phyloP scores from a whole-genome alignment of 2,888 invertebrate species.

The Brassicogethes aeneus region DNA sequence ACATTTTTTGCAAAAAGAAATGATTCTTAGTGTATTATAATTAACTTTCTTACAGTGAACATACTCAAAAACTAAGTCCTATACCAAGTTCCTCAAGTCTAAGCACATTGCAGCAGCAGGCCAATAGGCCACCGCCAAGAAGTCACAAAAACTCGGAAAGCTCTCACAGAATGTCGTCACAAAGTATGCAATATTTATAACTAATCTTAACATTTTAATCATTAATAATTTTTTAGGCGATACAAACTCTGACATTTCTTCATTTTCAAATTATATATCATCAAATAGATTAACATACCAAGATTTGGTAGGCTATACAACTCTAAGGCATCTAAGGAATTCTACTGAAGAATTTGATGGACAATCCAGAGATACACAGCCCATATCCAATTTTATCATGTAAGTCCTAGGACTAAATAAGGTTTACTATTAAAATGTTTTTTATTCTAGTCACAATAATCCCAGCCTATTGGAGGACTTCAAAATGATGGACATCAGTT shows the following conservation, averaged over 20 bases:
- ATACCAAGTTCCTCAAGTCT: slow-evolving; percentile 78
- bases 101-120: slow-evolving; percentile 30
- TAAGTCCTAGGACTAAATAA: background rate
- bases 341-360: slow-evolving; percentile 14
- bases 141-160: slow-evolving; percentile 40
- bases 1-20: background rate
- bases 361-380: slow-evolving; percentile 6
- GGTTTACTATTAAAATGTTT: slow-evolving; percentile 8
- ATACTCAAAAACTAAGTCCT: slow-evolving; percentile 73
- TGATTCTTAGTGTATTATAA: background rate
- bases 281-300: slow-evolving; percentile 54
- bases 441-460: slow-evolving; percentile 15
- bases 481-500: slow-evolving; percentile 20
- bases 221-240: slow-evolving; percentile 33
- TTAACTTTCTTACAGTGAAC: slow-evolving; percentile 47
- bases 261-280: slow-evolving; percentile 37
- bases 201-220: background rate
- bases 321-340: slow-evolving; percentile 55
- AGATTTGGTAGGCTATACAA: slow-evolving; percentile 69
- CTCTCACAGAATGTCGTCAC: slow-evolving; percentile 47
- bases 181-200: slow-evolving; percentile 38
- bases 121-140: slow-evolving; percentile 7
- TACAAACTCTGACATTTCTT: slow-evolving; percentile 45
- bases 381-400: background rate
- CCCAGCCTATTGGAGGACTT: slow-evolving; percentile 18